These are phyloP conservation scores for Linepithema humile DNA, from an alignment of 1,140 invertebrate species.

Conservation along the genomic window DNA sequence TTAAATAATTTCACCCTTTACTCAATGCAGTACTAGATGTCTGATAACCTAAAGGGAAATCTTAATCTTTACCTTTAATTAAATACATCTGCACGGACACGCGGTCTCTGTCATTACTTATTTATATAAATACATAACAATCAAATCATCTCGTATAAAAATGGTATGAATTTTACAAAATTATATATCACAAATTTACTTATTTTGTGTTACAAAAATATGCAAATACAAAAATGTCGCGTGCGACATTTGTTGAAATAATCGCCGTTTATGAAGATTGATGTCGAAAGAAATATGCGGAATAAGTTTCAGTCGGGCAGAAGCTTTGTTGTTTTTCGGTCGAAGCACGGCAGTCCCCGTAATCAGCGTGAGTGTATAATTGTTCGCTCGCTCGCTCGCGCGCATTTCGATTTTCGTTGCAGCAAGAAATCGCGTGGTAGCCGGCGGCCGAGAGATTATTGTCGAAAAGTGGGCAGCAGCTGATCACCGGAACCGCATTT, in stretches of 20 bases:
- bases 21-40: background rate
- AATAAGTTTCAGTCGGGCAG: background rate
- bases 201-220: background rate
- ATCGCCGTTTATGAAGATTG: background rate
- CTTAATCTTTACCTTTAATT: conserved; percentile 8
- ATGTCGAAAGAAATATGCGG: background rate
- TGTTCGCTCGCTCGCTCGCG: background rate
- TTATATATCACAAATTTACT: background rate
- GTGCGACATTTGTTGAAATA: background rate
- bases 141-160: background rate
- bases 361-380: conserved; percentile 39
- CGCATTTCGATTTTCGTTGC: conserved; percentile 3
- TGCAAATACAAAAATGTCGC: background rate
- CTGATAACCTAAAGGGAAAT: background rate
- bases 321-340: conserved; percentile 1
- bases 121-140: background rate
- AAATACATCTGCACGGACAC: background rate
- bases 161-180: background rate
- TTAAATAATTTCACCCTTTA: background rate
- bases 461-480: conserved; percentile 69
- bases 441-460: conserved; percentile 55
- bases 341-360: background rate
- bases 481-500: conserved; percentile 79
- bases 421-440: conserved; percentile 65
- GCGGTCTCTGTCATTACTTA: background rate